A percentile compares a stretch with the other conserved stretches of the same genome.
Evolutionary conservation across 37 sponge, comb jelly and placozoan species (phyloP).

Genomic region (Crambe crambe): DNA sequence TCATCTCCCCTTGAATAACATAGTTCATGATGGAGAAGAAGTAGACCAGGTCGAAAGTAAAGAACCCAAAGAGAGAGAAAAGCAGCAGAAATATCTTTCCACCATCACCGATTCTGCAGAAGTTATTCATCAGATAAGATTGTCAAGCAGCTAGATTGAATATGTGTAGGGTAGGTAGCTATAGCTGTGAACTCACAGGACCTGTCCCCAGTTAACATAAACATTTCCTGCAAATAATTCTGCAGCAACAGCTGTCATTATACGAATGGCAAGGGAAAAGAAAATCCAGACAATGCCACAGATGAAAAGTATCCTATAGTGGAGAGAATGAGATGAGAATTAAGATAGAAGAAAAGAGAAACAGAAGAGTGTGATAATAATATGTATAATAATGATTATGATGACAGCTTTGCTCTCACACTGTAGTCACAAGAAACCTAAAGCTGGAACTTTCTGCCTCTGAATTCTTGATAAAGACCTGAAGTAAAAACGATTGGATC

Average conservation of each 20-base stretch:
- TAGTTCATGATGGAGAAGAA: conserved; percentile 69
- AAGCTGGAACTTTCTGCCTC: conserved; percentile 5
- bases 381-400: no score
- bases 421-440: not conserved
- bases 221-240: conserved; percentile 5
- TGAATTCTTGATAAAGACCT: conserved; percentile 34
- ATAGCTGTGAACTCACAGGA: no score
- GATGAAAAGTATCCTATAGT: conserved; percentile 26
- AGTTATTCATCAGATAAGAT: no score
- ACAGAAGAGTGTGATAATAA: no score
- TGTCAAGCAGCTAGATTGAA: no score
- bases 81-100: not conserved
- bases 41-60: conserved; percentile 73
- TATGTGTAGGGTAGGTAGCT: no score
- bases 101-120: not conserved
- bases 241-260: conserved; percentile 24
- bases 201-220: not conserved
- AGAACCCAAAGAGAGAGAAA: conserved; percentile 59
- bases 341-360: no score
- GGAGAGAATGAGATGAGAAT: no score
- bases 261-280: conserved; percentile 37
- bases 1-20: conserved; percentile 66
- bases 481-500: no score
- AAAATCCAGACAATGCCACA: conserved; percentile 39
- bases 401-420: no score